phyloP scores from a whole-genome alignment of 2,888 invertebrate genomes.

The Cotesia congregata region DNA sequence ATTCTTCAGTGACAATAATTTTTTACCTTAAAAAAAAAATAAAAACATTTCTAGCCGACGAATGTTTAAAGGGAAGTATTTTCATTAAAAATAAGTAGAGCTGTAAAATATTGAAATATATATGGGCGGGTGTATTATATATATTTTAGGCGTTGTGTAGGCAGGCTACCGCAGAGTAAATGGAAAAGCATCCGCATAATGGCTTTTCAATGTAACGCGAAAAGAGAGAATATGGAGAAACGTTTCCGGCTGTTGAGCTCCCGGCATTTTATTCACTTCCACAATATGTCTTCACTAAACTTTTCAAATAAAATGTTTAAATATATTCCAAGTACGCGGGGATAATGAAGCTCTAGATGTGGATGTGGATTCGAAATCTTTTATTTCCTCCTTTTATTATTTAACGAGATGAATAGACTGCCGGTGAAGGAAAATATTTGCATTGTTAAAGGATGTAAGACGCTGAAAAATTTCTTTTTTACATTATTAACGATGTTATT shows the following conservation, averaged over 20 bases:
- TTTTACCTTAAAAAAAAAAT: too few species aligned
- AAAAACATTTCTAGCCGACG: too few species aligned
- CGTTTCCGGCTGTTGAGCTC: conserved; percentile 19
- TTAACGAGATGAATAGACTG: background rate
- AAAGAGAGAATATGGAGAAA: conserved; percentile 7
- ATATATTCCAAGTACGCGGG: background rate
- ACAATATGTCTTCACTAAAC: conserved; percentile 5
- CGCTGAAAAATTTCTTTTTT: background rate
- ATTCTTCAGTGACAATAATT: too few species aligned
- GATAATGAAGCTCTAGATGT: background rate
- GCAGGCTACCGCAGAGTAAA: conserved; percentile 8
- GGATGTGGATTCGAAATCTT: background rate
- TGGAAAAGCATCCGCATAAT: conserved; percentile 56
- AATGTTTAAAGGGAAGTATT: background rate
- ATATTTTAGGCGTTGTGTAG: background rate
- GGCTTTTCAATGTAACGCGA: conserved; percentile 62
- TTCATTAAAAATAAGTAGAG: background rate
- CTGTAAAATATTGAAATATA: background rate
- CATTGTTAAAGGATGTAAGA: background rate
- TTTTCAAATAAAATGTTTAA: conserved; percentile 14
- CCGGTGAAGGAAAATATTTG: background rate
- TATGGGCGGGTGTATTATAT: background rate
- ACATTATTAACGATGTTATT: background rate
- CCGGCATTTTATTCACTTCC: conserved; percentile 30
- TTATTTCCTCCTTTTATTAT: background rate